Evolutionary conservation across 2,113 vertebrate genomes (phyloP).

Genomic region (Uropsilus gracilis): DNA sequence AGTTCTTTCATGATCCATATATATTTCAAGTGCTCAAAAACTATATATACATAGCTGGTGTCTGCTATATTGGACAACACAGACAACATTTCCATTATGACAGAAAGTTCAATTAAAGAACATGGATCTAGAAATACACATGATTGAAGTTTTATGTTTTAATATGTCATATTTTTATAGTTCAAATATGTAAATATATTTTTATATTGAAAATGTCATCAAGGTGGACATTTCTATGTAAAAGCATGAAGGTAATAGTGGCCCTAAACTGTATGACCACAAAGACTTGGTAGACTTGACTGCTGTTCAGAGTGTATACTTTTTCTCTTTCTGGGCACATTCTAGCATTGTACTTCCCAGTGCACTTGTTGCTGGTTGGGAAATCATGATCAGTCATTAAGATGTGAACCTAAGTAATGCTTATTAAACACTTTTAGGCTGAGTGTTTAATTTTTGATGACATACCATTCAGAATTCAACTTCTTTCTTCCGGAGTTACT

Average conservation of each 20-base stretch:
- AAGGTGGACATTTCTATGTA: background rate
- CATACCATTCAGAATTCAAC: background rate
- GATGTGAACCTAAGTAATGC: background rate
- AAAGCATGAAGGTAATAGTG: background rate
- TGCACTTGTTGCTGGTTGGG: background rate
- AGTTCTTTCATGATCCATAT: background rate
- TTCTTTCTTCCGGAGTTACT: background rate
- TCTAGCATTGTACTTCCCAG: background rate
- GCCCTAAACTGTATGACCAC: background rate
- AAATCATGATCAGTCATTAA: background rate
- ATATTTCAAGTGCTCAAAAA: background rate
- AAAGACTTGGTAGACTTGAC: background rate
- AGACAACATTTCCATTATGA: background rate
- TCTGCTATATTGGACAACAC: background rate
- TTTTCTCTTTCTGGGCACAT: background rate
- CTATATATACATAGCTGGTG: background rate
- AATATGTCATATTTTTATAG: no score
- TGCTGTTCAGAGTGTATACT: background rate
- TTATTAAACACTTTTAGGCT: background rate
- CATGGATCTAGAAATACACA: background rate
- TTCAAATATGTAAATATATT: no score
- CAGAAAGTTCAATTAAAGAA: background rate
- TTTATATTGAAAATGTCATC: background rate
- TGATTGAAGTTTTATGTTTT: background rate
- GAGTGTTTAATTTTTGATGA: background rate